Evolutionary conservation across 2,797 vertebrate genomes (phyloP).

Genomic region (Mustela erminea): DNA sequence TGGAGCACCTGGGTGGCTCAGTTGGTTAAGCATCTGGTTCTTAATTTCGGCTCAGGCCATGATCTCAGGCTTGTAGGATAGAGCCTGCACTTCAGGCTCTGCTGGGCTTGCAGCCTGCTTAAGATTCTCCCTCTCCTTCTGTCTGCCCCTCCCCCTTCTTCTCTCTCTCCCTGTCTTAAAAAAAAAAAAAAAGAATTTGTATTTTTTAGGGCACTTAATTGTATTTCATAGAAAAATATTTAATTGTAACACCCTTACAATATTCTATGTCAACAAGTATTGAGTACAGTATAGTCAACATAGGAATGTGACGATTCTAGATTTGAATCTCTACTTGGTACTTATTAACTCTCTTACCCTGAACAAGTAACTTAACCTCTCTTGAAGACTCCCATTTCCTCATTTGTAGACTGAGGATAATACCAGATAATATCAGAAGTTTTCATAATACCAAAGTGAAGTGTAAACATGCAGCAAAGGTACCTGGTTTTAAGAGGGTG

Average conservation of each 20-base stretch:
- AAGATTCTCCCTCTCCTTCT: background rate
- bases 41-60: background rate
- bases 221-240: background rate
- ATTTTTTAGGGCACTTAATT: slow-evolving; percentile 10
- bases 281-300: background rate
- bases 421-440: background rate
- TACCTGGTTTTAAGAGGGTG: background rate
- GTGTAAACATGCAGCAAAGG: background rate
- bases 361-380: background rate
- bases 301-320: slow-evolving; percentile 33
- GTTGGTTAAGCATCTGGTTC: background rate
- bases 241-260: background rate
- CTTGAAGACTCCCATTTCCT: background rate
- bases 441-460: background rate
- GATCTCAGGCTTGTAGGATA: background rate
- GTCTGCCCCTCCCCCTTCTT: background rate
- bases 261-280: slow-evolving; percentile 34
- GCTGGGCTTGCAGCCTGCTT: background rate
- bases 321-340: slow-evolving; percentile 30
- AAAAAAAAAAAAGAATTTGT: background rate
- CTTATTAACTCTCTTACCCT: slow-evolving; percentile 23
- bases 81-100: background rate
- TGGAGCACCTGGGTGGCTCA: background rate
- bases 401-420: background rate
- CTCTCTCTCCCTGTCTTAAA: background rate